Base-by-base conservation (phyloP, 2,888 invertebrate species). In the Tethea ocularis region DNA sequence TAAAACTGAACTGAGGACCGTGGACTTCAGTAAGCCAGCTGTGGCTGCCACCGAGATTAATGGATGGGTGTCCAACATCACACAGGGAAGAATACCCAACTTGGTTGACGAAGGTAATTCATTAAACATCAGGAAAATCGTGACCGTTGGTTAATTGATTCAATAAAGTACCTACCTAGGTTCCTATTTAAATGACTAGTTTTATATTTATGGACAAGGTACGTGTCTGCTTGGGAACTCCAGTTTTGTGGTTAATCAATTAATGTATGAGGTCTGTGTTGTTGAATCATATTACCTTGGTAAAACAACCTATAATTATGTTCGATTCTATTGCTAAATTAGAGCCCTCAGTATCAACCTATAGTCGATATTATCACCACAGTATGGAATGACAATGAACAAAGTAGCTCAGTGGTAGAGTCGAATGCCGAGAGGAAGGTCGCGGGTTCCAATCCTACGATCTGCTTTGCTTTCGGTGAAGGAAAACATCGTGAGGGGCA, bases 61-160 rank as follows among this genome's bases (percentile, higher is more conserved):
- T 77, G 74, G 87, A 0, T 99, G 98, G 97, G 96, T 97, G 1
- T 93, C 94, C 29, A 94, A 95, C 61, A 88, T 96, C 11, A 98
- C 99, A 0, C 91, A 95, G 10, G 96, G 96, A 13, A 95, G 95
- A 70, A 96, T 99, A 38, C 89, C 94, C 11, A 93, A 96, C 72
- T 82, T 97, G 56, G 94, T 97, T 8, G 87, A 89, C 11, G 91
- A 94, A 74, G 95, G 96, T 94, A 51, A 10, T n/a, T 17, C 5
- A 15, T 11, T 13, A 36, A 15, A 36, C 36, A 13, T n/a, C 41
- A 41, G 17, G 41, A 41, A 41, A 41, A 2, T 38, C 13, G 7
- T 13, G 8, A 11, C 1, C 15, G 13, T 38, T 15, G 33, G 33
- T 24, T 6, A 24, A 33, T 29, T 41, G n/a, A 41, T 41, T 41